These are phyloP conservation scores for Chaetodon trifasciatus DNA, from an alignment of 2,797 vertebrate species.

Conservation along the genomic window DNA sequence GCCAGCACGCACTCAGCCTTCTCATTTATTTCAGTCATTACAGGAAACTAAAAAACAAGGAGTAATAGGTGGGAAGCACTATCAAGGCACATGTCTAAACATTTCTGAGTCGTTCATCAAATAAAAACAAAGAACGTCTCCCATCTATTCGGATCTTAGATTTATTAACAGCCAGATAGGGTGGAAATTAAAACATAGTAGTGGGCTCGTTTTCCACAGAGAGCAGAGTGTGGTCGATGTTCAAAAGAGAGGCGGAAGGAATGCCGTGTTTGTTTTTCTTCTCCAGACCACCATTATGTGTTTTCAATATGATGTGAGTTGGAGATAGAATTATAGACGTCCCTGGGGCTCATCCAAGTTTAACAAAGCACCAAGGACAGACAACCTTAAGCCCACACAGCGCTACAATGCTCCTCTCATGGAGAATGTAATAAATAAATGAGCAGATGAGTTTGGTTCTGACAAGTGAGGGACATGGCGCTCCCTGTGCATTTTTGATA, in stretches of 20 bases:
- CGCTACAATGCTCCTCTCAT: conserved; percentile 67
- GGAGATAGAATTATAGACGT: conserved; percentile 67
- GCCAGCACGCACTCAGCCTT: conserved; percentile 43
- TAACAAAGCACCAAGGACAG: conserved; percentile 72
- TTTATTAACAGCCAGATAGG: conserved; percentile 53
- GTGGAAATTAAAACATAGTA: conserved; percentile 54
- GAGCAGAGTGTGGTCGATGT: conserved; percentile 43
- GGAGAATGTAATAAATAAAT: conserved; percentile 85
- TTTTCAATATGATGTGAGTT: conserved; percentile 67
- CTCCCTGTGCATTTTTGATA: conserved; percentile 88
- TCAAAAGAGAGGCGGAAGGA: conserved; percentile 54
- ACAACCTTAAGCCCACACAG: conserved; percentile 68
- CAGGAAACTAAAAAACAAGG: conserved; percentile 41
- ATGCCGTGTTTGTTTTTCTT: conserved; percentile 76
- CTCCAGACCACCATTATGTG: conserved; percentile 70
- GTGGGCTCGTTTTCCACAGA: conserved; percentile 24
- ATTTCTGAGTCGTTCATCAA: too few relatives aligned
- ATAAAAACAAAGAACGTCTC: conserved; percentile 48
- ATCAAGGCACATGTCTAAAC: conserved; percentile 45
- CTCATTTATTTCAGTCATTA: conserved; percentile 59
- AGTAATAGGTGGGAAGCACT: conserved; percentile 24
- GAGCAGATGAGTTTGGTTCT: conserved; percentile 85
- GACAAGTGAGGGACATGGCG: conserved; percentile 87
- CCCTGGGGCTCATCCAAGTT: conserved; percentile 76
- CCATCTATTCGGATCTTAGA: conserved; percentile 34